Evolutionary conservation across 2,113 vertebrate species (phyloP).

Genomic region (Etheostoma cragini): DNA sequence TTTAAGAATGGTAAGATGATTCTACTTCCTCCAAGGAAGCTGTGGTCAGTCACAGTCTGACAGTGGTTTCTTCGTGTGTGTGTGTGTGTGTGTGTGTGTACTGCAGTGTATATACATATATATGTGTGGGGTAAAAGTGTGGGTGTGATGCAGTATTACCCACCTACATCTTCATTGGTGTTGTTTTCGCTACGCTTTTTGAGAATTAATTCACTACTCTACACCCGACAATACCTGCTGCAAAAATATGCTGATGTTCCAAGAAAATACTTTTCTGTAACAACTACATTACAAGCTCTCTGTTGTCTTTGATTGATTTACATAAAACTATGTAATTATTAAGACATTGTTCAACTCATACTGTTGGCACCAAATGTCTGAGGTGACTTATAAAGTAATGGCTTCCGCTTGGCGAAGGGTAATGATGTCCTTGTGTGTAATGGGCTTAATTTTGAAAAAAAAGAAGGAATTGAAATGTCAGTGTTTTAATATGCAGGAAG

Average conservation of each 20-base stretch:
- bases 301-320: conserved; percentile 44
- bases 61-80: background rate
- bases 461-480: background rate
- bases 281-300: conserved; percentile 32
- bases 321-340: conserved; percentile 35
- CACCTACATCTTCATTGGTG: conserved; percentile 40
- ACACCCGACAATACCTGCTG: too few relatives aligned
- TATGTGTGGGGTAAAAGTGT: conserved; percentile 37
- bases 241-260: conserved; percentile 29
- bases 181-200: conserved; percentile 51
- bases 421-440: conserved; percentile 16
- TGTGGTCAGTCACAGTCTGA: conserved; percentile 45
- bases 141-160: conserved; percentile 50
- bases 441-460: conserved; percentile 1
- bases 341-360: conserved; percentile 9
- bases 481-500: background rate
- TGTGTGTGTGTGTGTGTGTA: too few relatives aligned
- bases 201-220: conserved; percentile 49
- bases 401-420: conserved; percentile 10
- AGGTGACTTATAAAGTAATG: background rate
- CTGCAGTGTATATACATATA: too few relatives aligned
- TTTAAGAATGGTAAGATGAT: conserved; percentile 55
- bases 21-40: conserved; percentile 41
- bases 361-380: background rate
- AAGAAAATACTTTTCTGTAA: conserved; percentile 18